These are phyloP conservation scores for Parnassius mnemosyne DNA, from an alignment of 2,888 invertebrate genomes.

Conservation along the genomic window DNA sequence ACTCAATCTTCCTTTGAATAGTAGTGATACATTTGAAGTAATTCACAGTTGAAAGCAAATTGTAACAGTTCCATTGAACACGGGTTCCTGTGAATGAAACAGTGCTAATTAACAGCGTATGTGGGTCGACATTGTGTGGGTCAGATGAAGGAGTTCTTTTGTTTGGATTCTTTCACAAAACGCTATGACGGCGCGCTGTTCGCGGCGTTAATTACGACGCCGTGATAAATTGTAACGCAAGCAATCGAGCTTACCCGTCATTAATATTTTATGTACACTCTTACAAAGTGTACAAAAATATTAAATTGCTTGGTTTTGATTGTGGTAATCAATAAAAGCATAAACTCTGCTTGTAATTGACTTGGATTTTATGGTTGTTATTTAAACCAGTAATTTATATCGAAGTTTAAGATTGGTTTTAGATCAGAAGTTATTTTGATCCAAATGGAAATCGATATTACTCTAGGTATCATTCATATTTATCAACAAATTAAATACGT, in stretches of 20 bases:
- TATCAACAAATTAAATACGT: too few relatives aligned
- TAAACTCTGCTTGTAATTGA: not conserved
- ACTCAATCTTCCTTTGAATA: not conserved
- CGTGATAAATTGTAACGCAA: conserved; percentile 55
- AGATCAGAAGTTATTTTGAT: too few relatives aligned
- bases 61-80: conserved; percentile 55
- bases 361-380: too few relatives aligned
- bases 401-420: too few relatives aligned
- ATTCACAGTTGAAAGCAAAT: conserved; percentile 33
- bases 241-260: conserved; percentile 42
- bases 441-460: too few relatives aligned
- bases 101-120: conserved; percentile 66
- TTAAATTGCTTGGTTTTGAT: not conserved
- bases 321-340: not conserved
- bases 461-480: too few relatives aligned
- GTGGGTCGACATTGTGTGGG: conserved; percentile 64
- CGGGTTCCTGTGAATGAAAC: conserved; percentile 59
- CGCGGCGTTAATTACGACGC: conserved; percentile 52
- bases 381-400: too few relatives aligned
- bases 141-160: conserved; percentile 71
- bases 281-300: too few relatives aligned
- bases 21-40: not conserved
- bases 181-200: conserved; percentile 21
- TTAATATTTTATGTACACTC: not conserved
- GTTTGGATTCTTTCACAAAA: conserved; percentile 49